phyloP scores from a whole-genome alignment of 2,888 invertebrate genomes.

The Aethes cnicana region DNA sequence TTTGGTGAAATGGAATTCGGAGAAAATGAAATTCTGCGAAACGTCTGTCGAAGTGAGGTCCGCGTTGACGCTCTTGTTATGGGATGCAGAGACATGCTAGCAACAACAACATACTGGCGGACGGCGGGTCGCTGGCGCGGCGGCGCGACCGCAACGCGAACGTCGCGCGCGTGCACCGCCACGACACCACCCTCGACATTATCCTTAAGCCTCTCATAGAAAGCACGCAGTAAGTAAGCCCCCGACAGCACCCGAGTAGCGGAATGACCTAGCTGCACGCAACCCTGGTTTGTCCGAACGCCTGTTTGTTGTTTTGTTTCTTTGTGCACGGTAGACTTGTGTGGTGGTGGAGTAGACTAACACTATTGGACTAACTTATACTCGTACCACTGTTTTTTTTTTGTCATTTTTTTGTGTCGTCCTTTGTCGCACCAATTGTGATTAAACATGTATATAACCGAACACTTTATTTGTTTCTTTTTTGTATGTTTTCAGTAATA shows the following conservation, averaged over 20 bases:
- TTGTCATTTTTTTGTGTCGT: constrained; percentile 34
- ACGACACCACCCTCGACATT: constrained; percentile 82
- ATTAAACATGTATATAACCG: constrained; percentile 26
- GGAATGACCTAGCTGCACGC: constrained; percentile 75
- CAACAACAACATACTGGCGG: constrained; percentile 82
- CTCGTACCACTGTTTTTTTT: constrained; percentile 12
- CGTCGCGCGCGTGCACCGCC: constrained; percentile 65
- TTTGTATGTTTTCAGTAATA: neutral
- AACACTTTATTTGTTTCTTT: neutral
- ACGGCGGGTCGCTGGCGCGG: constrained; percentile 77
- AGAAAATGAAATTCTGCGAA: no score
- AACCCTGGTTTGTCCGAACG: constrained; percentile 57
- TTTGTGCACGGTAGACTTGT: constrained; percentile 57
- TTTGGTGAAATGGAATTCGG: no score
- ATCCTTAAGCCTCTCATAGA: constrained; percentile 82
- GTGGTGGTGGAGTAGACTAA: constrained; percentile 50
- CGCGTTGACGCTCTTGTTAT: constrained; percentile 65
- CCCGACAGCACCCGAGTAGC: constrained; percentile 57
- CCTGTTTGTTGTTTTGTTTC: constrained; percentile 42
- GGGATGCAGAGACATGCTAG: constrained; percentile 83
- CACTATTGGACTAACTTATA: constrained; percentile 59
- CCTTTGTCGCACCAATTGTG: constrained; percentile 22
- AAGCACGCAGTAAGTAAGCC: constrained; percentile 82
- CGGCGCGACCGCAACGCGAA: constrained; percentile 72
- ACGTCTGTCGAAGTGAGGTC: no score